Conservation (phyloP, 2,797 vertebrate species). For the Esox masquinongy region DNA sequence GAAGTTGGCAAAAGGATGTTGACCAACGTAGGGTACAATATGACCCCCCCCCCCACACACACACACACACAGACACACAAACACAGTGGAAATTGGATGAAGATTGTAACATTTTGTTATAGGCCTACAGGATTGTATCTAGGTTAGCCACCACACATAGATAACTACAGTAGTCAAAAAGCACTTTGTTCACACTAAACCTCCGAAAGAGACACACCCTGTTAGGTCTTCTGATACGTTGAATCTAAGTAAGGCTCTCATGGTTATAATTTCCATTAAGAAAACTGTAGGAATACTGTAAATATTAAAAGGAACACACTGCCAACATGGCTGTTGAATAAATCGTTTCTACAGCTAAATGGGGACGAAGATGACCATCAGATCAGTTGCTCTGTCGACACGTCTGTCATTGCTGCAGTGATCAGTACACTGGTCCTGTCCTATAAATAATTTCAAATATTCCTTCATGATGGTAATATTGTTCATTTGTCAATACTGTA, state of each 20-base stretch:
- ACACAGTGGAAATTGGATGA: conserved; percentile 23
- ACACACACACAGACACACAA: no score
- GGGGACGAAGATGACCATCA: conserved; percentile 32
- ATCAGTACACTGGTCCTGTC: conserved; percentile 5
- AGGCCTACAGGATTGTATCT: neutral
- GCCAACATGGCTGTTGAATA: neutral
- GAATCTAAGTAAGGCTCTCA: conserved; percentile 41
- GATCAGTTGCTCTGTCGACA: conserved; percentile 15
- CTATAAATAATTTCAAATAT: neutral
- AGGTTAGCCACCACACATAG: neutral
- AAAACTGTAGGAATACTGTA: conserved; percentile 22
- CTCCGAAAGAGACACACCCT: conserved; percentile 31
- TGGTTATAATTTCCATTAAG: conserved; percentile 1
- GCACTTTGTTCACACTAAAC: conserved; percentile 25
- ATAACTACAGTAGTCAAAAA: neutral
- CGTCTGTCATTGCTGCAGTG: neutral
- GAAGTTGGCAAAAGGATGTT: conserved; percentile 34
- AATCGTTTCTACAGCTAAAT: conserved; percentile 29
- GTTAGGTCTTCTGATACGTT: conserved; percentile 36
- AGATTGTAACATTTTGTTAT: neutral
- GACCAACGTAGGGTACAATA: conserved; percentile 44
- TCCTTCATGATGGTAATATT: neutral
- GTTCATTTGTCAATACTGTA: neutral
- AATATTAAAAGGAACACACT: conserved; percentile 18
- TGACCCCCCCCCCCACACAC: conserved; percentile 52